Percentiles rank a stretch among this genome's conserved stretches.
These are phyloP conservation scores for Tachycineta bicolor DNA, from an alignment of 2,113 vertebrate genomes.

Conservation along the genomic window DNA sequence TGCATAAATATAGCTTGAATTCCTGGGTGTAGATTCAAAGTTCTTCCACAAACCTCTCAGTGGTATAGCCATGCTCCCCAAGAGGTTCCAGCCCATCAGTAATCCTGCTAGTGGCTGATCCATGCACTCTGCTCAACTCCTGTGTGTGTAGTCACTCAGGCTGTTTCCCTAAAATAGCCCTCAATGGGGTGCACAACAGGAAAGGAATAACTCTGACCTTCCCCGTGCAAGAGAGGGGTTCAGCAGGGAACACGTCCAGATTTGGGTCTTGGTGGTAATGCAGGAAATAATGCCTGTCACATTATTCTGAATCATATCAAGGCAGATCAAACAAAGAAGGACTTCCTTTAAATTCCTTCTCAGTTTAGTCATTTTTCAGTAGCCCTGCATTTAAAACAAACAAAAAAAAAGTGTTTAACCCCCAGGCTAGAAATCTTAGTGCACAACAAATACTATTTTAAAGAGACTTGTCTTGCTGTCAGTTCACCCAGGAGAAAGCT, in stretches of 20 bases:
- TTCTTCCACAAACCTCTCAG: background rate
- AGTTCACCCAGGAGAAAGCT: background rate
- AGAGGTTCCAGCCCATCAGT: background rate
- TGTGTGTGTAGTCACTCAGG: background rate
- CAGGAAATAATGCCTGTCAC: background rate
- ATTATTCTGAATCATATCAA: background rate
- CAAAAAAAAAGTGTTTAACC: background rate
- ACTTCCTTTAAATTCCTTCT: background rate
- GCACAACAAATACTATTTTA: background rate
- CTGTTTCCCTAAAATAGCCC: background rate
- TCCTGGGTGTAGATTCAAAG: background rate
- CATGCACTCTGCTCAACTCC: background rate
- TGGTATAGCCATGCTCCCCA: background rate
- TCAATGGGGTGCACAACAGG: background rate
- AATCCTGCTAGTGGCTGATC: rapidly evolving
- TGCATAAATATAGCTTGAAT: background rate
- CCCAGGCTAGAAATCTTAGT: background rate
- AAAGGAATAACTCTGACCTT: background rate
- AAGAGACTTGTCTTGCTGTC: background rate
- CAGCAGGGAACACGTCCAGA: background rate
- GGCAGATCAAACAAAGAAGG: background rate
- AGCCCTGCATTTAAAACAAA: background rate
- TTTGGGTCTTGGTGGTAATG: background rate
- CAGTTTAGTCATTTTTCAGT: background rate
- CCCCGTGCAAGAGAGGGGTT: background rate